Conservation (phyloP, 2,113 vertebrate genomes). For the Xenus cinereus region DNA sequence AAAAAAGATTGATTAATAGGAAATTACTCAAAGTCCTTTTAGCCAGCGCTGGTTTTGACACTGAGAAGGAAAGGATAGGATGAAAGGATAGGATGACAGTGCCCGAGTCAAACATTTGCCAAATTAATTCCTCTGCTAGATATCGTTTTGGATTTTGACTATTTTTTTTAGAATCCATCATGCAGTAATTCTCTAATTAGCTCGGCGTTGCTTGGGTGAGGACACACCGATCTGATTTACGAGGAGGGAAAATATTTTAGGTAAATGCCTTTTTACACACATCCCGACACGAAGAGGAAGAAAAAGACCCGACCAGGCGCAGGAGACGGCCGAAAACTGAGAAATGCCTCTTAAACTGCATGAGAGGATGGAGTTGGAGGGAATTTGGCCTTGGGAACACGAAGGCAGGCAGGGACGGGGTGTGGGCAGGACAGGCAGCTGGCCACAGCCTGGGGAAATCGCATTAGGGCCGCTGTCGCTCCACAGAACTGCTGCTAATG, state of each 20-base stretch:
- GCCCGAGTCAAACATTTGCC: conserved; percentile 52
- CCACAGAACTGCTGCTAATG: background rate
- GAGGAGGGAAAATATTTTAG: background rate
- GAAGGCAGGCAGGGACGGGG: background rate
- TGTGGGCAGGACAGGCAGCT: background rate
- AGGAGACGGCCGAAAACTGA: accelerated
- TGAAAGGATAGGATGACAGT: background rate
- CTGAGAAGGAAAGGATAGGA: background rate
- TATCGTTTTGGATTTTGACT: conserved; percentile 36
- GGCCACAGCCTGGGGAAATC: background rate
- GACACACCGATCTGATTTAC: conserved; percentile 48
- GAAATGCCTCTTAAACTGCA: background rate
- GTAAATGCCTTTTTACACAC: background rate
- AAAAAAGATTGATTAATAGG: conserved; percentile 57
- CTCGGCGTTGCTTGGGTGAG: background rate
- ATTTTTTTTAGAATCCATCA: conserved; percentile 5
- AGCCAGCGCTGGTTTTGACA: conserved; percentile 7
- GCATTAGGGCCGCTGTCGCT: background rate
- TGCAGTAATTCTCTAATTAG: conserved; percentile 52
- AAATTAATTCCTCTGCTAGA: conserved; percentile 61
- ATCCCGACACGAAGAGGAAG: background rate
- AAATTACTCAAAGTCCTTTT: conserved; percentile 50
- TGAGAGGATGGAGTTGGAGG: background rate
- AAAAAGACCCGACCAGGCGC: accelerated
- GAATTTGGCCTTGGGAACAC: background rate